phyloP scores from a whole-genome alignment of 1,140 invertebrate genomes.

The Cyrtorhinus lividipennis region DNA sequence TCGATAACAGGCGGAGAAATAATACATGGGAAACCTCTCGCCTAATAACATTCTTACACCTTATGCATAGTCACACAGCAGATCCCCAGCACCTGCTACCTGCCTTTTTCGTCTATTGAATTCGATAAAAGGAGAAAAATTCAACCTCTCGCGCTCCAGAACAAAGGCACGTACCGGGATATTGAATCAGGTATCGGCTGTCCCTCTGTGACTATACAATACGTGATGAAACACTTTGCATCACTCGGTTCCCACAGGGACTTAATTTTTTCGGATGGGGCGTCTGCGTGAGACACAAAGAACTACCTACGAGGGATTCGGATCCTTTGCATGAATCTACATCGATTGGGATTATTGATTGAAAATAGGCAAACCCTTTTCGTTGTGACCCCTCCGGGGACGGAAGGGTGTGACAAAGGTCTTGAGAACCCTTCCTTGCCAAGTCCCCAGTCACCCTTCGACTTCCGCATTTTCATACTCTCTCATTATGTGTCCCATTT shows the following conservation, averaged over 20 bases:
- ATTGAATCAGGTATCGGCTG: background rate
- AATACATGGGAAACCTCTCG: background rate
- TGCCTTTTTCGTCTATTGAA: no score
- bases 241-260: background rate
- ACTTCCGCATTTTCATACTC: background rate
- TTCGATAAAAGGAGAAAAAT: no score
- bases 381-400: no score
- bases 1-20: background rate
- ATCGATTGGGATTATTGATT: constrained; percentile 14
- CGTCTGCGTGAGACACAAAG: background rate
- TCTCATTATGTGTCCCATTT: background rate
- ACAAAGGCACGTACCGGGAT: background rate
- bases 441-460: no score
- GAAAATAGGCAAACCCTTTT: background rate
- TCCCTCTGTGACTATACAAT: background rate
- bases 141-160: background rate
- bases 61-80: background rate
- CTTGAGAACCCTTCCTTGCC: no score
- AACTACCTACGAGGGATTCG: background rate
- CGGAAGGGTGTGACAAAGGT: no score
- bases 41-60: background rate
- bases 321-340: constrained; percentile 13
- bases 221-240: background rate
- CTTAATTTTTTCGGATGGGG: no score
- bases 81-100: background rate